Conservation (phyloP, 2,797 vertebrate species). For the Eleutherodactylus coqui region DNA sequence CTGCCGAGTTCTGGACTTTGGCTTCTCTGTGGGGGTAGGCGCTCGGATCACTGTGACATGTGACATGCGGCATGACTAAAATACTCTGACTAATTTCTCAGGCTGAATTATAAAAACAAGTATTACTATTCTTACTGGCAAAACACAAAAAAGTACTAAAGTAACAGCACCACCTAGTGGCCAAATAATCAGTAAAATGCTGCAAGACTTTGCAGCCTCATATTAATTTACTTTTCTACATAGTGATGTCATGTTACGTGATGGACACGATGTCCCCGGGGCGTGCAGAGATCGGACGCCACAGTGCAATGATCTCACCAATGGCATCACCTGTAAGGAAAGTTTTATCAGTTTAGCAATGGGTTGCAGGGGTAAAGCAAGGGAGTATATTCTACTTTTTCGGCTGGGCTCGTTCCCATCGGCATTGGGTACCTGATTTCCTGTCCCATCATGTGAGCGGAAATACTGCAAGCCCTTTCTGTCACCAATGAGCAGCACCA, state of each 20-base stretch:
- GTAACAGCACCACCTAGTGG: background rate
- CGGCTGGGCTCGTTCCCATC: too few species aligned
- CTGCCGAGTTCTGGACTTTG: background rate
- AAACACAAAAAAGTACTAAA: background rate
- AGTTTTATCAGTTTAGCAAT: too few species aligned
- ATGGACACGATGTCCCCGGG: background rate
- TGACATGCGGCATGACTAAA: background rate
- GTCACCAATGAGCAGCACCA: too few species aligned
- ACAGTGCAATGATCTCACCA: background rate
- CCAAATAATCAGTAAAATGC: background rate
- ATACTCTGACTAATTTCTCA: background rate
- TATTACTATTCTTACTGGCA: background rate
- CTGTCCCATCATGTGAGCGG: too few species aligned
- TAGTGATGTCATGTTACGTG: background rate
- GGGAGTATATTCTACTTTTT: too few species aligned
- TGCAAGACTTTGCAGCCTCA: background rate
- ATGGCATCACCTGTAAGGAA: too few species aligned
- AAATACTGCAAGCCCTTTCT: too few species aligned
- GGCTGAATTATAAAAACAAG: background rate
- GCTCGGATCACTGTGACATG: background rate
- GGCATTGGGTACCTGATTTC: too few species aligned
- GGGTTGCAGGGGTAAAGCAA: too few species aligned
- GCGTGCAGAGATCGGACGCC: background rate
- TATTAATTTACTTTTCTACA: background rate
- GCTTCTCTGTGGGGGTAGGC: background rate